phyloP scores from a whole-genome alignment of 2,113 vertebrate species.

The Podarcis muralis region DNA sequence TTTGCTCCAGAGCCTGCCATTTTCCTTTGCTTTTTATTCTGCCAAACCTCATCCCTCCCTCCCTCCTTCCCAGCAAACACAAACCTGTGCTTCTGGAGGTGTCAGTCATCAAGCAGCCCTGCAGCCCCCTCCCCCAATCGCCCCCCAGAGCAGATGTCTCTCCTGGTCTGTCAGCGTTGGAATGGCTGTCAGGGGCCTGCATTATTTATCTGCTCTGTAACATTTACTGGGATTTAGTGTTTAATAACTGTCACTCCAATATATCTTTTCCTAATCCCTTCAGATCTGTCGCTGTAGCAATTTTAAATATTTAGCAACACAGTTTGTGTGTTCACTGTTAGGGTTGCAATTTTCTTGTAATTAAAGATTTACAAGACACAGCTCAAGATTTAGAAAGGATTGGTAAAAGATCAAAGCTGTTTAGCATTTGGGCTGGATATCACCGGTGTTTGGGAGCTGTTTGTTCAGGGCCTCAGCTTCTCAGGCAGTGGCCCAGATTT shows the following conservation, averaged over 20 bases:
- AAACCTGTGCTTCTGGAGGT: not conserved
- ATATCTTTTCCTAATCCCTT: slow-evolving; percentile 73
- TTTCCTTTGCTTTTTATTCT: not conserved
- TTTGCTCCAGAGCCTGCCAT: not conserved
- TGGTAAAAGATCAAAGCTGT: slow-evolving; percentile 54
- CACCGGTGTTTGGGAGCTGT: not conserved
- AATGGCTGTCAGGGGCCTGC: slow-evolving; percentile 59
- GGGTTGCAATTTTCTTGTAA: slow-evolving; percentile 72
- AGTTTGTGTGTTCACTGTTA: slow-evolving; percentile 55
- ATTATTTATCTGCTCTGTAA: slow-evolving; percentile 72
- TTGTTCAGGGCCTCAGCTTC: rapidly evolving
- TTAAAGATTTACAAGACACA: slow-evolving; percentile 77
- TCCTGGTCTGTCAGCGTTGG: slow-evolving; percentile 29
- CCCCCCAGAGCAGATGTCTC: not conserved
- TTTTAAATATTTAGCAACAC: slow-evolving; percentile 75
- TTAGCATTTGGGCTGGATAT: not conserved
- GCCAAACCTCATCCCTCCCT: not conserved
- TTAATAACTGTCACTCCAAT: slow-evolving; percentile 77
- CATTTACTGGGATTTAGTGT: slow-evolving; percentile 73
- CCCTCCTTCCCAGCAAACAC: too few relatives aligned
- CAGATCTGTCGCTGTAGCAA: slow-evolving; percentile 68
- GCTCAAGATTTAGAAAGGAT: slow-evolving; percentile 55
- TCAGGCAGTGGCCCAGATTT: rapidly evolving
- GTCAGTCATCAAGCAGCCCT: not conserved
- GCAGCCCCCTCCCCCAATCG: not conserved